Evolutionary conservation across 2,888 invertebrate genomes (phyloP).

Genomic region (Heliothis peltigera): DNA sequence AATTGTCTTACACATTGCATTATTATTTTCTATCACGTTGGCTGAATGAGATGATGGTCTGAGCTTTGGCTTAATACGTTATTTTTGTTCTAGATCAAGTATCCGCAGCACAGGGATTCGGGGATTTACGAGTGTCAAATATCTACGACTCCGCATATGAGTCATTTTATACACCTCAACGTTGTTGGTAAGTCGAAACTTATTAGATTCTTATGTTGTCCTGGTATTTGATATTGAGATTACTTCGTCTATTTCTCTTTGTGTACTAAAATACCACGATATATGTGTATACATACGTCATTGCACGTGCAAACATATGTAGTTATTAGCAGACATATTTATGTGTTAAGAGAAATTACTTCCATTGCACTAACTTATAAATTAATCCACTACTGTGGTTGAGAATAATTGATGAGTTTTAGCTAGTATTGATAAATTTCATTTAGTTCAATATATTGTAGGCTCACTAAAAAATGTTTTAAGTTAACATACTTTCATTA

Average conservation of each 20-base stretch:
- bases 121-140: slow-evolving; percentile 98
- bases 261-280: neutral
- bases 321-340: too few relatives aligned
- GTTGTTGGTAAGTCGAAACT: slow-evolving; percentile 94
- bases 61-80: slow-evolving; percentile 13
- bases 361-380: too few relatives aligned
- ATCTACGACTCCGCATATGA: slow-evolving; percentile 97
- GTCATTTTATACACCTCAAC: slow-evolving; percentile 96
- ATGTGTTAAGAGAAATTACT: too few relatives aligned
- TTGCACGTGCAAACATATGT: too few relatives aligned
- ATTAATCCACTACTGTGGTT: too few relatives aligned
- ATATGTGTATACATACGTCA: too few relatives aligned
- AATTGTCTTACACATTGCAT: slow-evolving; percentile 30
- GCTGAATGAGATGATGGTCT: slow-evolving; percentile 9
- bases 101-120: slow-evolving; percentile 96
- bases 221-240: neutral
- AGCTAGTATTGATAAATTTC: too few relatives aligned
- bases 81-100: slow-evolving; percentile 93
- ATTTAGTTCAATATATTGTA: too few relatives aligned
- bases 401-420: too few relatives aligned
- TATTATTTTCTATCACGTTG: slow-evolving; percentile 21
- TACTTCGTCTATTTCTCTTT: neutral
- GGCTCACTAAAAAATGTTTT: too few relatives aligned
- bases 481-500: too few relatives aligned
- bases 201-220: slow-evolving; percentile 25